These are phyloP conservation scores for Aythya baeri DNA, from an alignment of 2,113 vertebrate genomes.

Conservation along the genomic window DNA sequence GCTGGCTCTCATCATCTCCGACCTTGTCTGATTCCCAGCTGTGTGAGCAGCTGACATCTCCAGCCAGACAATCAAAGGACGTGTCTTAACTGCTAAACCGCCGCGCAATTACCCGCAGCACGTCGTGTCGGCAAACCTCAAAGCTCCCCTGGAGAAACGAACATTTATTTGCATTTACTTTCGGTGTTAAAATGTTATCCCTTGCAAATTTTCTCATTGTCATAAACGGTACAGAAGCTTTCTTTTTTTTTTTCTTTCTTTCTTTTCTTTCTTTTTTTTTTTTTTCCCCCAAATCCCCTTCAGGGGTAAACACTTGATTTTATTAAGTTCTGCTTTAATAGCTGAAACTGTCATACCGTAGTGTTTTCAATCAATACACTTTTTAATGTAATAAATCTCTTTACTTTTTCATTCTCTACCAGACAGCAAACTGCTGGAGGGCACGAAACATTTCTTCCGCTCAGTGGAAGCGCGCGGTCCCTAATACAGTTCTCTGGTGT, in stretches of 20 bases:
- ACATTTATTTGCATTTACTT: conserved; percentile 63
- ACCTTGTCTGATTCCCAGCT: conserved; percentile 74
- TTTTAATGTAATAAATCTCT: conserved; percentile 63
- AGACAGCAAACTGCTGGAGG: conserved; percentile 45
- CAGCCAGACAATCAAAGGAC: conserved; percentile 62
- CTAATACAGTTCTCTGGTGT: background rate
- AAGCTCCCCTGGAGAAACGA: conserved; percentile 45
- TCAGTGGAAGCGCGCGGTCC: conserved; percentile 3
- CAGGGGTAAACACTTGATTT: conserved; percentile 72
- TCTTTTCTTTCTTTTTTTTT: background rate
- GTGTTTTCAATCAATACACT: conserved; percentile 35
- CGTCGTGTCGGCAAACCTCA: conserved; percentile 17
- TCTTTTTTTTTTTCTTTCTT: background rate
- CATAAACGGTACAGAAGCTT: conserved; percentile 17
- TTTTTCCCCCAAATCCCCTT: background rate
- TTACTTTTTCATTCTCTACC: conserved; percentile 40
- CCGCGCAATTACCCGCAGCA: conserved; percentile 28
- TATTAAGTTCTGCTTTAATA: conserved; percentile 54
- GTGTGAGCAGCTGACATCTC: conserved; percentile 71
- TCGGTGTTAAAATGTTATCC: background rate
- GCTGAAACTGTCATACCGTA: conserved; percentile 13
- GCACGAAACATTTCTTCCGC: conserved; percentile 52
- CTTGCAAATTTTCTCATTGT: conserved; percentile 50
- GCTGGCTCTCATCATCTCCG: conserved; percentile 46
- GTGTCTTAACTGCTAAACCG: conserved; percentile 59